These are phyloP conservation scores for Tragopan temminckii DNA, from an alignment of 2,797 vertebrate genomes.

Conservation along the genomic window DNA sequence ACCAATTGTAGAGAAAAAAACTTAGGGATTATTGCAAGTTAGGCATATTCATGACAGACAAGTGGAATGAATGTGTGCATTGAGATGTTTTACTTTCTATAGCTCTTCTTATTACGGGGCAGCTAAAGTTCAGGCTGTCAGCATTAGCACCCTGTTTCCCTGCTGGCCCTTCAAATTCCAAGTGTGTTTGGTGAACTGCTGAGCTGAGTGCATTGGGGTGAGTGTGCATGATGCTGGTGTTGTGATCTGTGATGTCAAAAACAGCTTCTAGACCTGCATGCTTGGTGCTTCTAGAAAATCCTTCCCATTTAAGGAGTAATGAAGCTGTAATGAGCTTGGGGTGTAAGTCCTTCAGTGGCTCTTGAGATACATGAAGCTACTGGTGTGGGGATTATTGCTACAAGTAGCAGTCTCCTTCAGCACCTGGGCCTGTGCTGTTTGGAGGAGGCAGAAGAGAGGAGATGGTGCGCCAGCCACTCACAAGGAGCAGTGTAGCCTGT, in stretches of 20 bases:
- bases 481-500: too few species aligned
- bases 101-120: background rate
- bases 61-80: background rate
- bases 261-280: background rate
- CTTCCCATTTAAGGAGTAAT: background rate
- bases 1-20: background rate
- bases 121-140: background rate
- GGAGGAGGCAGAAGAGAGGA: too few species aligned
- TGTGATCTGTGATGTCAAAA: background rate
- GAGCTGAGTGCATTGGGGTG: background rate
- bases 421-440: too few species aligned
- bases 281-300: background rate
- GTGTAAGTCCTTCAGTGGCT: too few species aligned
- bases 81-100: background rate
- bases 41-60: background rate
- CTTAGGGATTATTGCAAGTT: background rate
- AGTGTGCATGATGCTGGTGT: background rate
- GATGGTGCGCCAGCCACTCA: too few species aligned
- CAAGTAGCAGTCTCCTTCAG: too few species aligned
- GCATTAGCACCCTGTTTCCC: background rate
- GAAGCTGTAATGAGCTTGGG: too few species aligned
- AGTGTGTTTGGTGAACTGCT: background rate
- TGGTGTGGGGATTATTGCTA: too few species aligned
- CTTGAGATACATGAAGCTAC: too few species aligned
- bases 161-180: background rate